Conservation (phyloP, 2,113 vertebrate species). For the Oreochromis tanganicae region DNA sequence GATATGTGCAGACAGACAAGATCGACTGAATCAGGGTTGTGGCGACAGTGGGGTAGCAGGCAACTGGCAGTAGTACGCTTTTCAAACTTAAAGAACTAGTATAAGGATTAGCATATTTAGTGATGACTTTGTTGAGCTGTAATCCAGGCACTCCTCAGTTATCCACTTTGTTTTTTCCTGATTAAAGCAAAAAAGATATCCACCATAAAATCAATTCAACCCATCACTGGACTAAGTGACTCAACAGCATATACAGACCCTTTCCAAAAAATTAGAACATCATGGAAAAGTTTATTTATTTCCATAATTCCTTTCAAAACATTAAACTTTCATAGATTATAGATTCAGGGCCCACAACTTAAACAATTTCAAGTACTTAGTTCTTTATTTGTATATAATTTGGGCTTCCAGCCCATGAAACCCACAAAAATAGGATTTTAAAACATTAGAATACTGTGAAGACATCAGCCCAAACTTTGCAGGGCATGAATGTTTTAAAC, state of each 20-base stretch:
- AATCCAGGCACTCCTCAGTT: neutral
- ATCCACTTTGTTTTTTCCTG: neutral
- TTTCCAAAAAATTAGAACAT: too few relatives aligned
- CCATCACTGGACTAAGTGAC: neutral
- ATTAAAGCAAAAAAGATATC: neutral
- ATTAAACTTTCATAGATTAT: too few relatives aligned
- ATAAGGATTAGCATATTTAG: neutral
- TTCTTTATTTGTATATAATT: too few relatives aligned
- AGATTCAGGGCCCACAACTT: too few relatives aligned
- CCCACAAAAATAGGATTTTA: too few relatives aligned
- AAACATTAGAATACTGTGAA: too few relatives aligned
- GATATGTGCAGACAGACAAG: neutral
- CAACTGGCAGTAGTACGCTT: neutral
- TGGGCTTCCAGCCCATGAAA: too few relatives aligned
- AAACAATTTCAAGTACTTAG: too few relatives aligned
- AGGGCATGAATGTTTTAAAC: too few relatives aligned
- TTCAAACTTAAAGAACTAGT: neutral
- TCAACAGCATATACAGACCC: neutral
- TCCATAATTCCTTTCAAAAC: too few relatives aligned
- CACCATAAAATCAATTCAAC: neutral
- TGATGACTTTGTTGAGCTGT: neutral
- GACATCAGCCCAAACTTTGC: too few relatives aligned
- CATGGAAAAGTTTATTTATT: too few relatives aligned
- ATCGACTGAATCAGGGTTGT: neutral
- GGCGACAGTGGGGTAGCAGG: fast-evolving